Evolutionary conservation across 2,888 invertebrate species (phyloP).

Genomic region (Pachliopta kotzebuea): DNA sequence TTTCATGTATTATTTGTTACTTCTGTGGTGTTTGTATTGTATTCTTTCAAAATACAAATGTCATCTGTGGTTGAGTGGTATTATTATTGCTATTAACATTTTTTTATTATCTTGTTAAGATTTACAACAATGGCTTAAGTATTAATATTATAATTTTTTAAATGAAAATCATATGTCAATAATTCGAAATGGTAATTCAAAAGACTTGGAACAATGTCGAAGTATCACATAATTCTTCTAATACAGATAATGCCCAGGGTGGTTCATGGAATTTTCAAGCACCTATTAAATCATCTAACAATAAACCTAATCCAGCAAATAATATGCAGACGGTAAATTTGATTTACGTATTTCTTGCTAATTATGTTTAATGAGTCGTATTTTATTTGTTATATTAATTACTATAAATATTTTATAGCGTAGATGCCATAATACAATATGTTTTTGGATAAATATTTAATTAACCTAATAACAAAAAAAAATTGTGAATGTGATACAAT

Average conservation of each 20-base stretch:
- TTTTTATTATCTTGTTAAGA: background rate
- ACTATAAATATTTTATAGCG: too few species aligned
- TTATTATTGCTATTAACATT: background rate
- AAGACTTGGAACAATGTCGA: conserved; percentile 66
- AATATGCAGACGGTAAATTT: conserved; percentile 63
- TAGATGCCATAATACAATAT: too few species aligned
- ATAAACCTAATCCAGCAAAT: conserved; percentile 46
- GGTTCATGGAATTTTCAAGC: conserved; percentile 66
- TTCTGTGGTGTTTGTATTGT: background rate
- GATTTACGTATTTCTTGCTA: background rate
- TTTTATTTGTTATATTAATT: too few species aligned
- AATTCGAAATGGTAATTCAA: conserved; percentile 72
- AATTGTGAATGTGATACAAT: too few species aligned
- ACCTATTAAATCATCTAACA: conserved; percentile 54
- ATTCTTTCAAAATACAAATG: background rate
- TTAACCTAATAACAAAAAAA: too few species aligned
- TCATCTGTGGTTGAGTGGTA: background rate
- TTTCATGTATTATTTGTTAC: background rate
- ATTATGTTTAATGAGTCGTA: too few species aligned
- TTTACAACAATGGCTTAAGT: background rate
- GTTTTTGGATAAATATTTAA: too few species aligned
- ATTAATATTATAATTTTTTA: background rate
- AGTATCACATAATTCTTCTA: conserved; percentile 50
- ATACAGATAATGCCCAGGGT: conserved; percentile 48
- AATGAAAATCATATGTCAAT: conserved; percentile 5